phyloP scores from a whole-genome alignment of 2,113 vertebrate genomes.

The Anser cygnoides region DNA sequence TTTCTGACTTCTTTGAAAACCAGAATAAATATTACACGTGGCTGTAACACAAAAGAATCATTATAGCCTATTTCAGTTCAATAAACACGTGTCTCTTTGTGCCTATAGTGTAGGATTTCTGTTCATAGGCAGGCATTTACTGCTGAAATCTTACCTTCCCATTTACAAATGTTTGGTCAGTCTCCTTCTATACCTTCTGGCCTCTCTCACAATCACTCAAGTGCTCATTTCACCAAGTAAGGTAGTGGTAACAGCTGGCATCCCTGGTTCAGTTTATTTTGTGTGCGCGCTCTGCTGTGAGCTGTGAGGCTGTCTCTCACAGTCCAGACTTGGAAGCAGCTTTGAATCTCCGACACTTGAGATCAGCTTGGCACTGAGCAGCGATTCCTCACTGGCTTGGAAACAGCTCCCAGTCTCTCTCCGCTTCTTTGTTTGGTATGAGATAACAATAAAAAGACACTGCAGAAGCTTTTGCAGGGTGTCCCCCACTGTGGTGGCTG shows the following conservation, averaged over 20 bases:
- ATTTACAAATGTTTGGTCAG: not conserved
- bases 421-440: not conserved
- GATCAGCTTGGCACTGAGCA: not conserved
- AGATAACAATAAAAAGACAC: not conserved
- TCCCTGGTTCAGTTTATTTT: accelerated
- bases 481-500: not conserved
- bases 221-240: not conserved
- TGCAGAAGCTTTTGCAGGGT: accelerated
- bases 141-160: not conserved
- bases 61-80: not conserved
- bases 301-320: not conserved
- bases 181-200: not conserved
- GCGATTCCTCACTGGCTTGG: accelerated
- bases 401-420: accelerated
- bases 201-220: not conserved
- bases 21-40: not conserved
- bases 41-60: not conserved
- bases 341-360: not conserved
- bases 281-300: not conserved
- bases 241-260: not conserved
- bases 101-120: not conserved
- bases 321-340: not conserved
- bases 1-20: not conserved
- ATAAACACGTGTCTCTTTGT: not conserved
- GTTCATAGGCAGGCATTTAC: not conserved